Conservation (phyloP, 2,888 invertebrate genomes). For the Cyclophora punctaria region DNA sequence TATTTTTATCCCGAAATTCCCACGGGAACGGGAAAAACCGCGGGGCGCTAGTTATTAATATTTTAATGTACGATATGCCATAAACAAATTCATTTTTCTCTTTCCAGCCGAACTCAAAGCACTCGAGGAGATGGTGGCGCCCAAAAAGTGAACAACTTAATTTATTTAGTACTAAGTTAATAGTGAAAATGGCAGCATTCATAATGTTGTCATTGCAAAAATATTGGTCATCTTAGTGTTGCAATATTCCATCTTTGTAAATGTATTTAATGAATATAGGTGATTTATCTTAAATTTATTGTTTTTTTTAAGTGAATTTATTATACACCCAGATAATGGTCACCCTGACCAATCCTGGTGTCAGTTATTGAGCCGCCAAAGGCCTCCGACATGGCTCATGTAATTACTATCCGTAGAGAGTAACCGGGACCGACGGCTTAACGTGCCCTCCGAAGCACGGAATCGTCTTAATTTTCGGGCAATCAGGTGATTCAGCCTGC, state of each 20-base stretch:
- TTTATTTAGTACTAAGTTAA: constrained; percentile 40
- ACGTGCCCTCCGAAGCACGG: no score
- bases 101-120: constrained; percentile 68
- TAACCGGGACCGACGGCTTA: no score
- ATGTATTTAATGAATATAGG: constrained; percentile 57
- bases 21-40: no score
- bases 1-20: no score
- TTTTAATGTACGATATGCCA: neutral
- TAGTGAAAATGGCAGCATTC: constrained; percentile 37
- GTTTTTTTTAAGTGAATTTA: neutral
- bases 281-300: constrained; percentile 25
- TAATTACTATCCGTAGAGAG: no score
- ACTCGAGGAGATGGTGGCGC: constrained; percentile 50
- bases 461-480: no score
- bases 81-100: constrained; percentile 10
- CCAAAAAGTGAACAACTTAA: constrained; percentile 38
- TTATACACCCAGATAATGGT: no score
- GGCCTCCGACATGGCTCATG: no score
- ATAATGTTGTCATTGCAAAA: constrained; percentile 29
- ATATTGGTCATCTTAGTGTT: constrained; percentile 13
- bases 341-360: no score
- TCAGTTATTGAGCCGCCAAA: no score
- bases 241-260: constrained; percentile 43
- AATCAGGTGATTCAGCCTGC: no score
- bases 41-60: neutral